Percentiles rank a stretch among this genome's conserved stretches.
Evolutionary conservation across 2,888 invertebrate genomes (phyloP).

Genomic region (Cryptus viduatorius): DNA sequence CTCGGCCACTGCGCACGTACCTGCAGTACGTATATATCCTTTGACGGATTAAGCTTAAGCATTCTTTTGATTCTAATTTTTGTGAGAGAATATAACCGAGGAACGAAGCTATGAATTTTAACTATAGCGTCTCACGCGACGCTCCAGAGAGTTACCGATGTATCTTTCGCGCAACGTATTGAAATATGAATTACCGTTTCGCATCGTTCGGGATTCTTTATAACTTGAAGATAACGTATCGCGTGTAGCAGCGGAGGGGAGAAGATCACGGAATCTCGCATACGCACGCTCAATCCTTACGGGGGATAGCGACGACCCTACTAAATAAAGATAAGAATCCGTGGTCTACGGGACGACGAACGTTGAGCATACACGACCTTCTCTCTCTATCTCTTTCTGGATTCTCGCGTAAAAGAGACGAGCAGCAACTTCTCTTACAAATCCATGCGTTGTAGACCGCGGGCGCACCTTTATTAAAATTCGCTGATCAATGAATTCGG

Average conservation of each 20-base stretch:
- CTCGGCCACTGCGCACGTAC: no score
- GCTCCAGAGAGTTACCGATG: not conserved
- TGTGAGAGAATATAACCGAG: no score
- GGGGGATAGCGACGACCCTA: constrained; percentile 39
- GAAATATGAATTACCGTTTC: constrained; percentile 19
- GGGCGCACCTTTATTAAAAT: constrained; percentile 66
- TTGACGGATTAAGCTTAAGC: no score
- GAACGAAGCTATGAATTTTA: no score
- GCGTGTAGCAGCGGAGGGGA: not conserved
- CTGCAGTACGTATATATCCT: no score
- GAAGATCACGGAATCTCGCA: not conserved
- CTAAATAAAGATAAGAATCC: constrained; percentile 65
- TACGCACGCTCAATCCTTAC: constrained; percentile 29
- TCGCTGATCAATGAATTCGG: constrained; percentile 68
- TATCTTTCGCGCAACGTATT: constrained; percentile 5
- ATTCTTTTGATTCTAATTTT: no score
- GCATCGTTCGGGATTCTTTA: constrained; percentile 9
- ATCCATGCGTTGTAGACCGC: not conserved
- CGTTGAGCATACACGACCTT: constrained; percentile 26
- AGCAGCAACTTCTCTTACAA: not conserved
- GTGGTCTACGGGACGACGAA: constrained; percentile 16
- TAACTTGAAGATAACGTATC: constrained; percentile 1
- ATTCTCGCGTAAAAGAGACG: not conserved
- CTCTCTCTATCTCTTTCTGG: not conserved
- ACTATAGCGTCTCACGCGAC: no score